Evolutionary conservation across 2,113 vertebrate genomes (phyloP).

Genomic region (Eonycteris spelaea): DNA sequence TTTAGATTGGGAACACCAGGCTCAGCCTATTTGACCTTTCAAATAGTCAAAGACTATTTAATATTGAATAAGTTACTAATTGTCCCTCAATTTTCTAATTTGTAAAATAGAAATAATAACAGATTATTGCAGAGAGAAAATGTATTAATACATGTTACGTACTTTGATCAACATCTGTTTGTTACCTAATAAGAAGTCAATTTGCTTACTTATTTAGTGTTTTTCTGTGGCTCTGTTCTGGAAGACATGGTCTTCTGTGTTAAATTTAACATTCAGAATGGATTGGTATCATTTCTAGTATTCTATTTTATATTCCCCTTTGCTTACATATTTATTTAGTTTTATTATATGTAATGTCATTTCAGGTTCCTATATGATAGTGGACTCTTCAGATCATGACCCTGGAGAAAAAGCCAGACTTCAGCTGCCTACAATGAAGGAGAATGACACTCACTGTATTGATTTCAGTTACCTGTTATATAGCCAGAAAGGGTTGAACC

Average conservation of each 20-base stretch:
- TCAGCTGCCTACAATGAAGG: slow-evolving; percentile 97
- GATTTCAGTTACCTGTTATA: slow-evolving; percentile 97
- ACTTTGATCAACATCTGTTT: neutral
- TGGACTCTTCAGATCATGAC: slow-evolving; percentile 94
- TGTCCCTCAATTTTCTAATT: neutral
- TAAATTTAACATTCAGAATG: neutral
- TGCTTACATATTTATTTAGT: neutral
- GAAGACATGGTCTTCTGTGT: neutral
- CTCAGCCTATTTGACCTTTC: neutral
- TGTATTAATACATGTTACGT: neutral
- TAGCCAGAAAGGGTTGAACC: slow-evolving; percentile 89
- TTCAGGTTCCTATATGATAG: slow-evolving; percentile 97
- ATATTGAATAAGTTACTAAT: neutral
- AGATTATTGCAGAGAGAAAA: neutral
- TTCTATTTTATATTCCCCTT: neutral
- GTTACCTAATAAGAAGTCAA: neutral
- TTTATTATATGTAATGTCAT: neutral
- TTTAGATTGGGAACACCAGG: neutral
- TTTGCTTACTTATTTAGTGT: neutral
- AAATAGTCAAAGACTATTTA: neutral
- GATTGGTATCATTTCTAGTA: neutral
- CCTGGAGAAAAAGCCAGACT: slow-evolving; percentile 94
- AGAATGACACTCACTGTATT: slow-evolving; percentile 98
- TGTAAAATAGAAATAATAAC: neutral
- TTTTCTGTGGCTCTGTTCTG: neutral